Evolutionary conservation across 1,140 invertebrate species (phyloP).

Genomic region (Varroa destructor): DNA sequence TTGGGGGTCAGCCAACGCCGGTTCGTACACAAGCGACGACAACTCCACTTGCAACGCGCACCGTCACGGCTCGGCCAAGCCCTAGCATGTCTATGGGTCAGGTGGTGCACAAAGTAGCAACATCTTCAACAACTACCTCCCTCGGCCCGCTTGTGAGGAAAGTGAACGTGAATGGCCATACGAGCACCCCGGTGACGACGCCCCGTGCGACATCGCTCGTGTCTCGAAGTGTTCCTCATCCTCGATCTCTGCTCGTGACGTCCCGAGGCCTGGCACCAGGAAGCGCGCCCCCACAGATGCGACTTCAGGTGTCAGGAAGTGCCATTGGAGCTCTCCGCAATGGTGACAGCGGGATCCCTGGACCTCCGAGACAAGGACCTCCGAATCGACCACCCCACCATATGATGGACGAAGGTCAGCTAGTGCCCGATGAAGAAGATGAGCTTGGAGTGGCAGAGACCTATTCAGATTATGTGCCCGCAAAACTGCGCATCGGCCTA

Average conservation of each 20-base stretch:
- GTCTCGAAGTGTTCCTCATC: constrained; percentile 23
- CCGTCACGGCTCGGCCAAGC: no score
- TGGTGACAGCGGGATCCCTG: constrained; percentile 1
- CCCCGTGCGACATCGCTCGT: not conserved
- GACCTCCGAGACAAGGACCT: constrained; percentile 46
- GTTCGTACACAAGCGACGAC: no score
- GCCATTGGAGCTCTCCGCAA: not conserved
- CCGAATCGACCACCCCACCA: no score
- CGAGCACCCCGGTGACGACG: not conserved
- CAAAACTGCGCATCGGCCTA: constrained; percentile 86
- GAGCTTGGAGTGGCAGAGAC: constrained; percentile 94
- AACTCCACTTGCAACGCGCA: no score
- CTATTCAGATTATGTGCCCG: constrained; percentile 92
- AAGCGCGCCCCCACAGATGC: constrained; percentile 21
- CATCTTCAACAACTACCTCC: no score
- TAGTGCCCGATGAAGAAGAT: constrained; percentile 71
- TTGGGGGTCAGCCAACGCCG: no score
- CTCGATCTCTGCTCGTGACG: constrained; percentile 28
- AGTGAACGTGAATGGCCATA: no score
- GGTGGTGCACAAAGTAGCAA: no score
- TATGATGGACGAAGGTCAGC: constrained; percentile 41
- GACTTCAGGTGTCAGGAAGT: not conserved
- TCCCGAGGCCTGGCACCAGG: constrained; percentile 30
- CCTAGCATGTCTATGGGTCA: no score
- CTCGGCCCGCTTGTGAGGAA: no score